Evolutionary conservation across 2,113 vertebrate genomes (phyloP).

Genomic region (Setophaga coronata): DNA sequence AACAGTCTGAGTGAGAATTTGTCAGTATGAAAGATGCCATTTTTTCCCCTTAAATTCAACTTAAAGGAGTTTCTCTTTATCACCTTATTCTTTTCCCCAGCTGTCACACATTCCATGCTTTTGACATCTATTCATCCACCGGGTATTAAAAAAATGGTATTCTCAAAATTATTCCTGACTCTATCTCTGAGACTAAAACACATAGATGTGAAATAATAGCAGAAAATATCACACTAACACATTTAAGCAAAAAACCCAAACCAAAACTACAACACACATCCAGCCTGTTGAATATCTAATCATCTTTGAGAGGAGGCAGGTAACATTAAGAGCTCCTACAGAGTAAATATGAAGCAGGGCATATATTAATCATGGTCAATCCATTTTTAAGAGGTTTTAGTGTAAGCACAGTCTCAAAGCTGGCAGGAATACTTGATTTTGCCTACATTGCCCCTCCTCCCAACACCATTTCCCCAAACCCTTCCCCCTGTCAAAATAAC

Average conservation of each 20-base stretch:
- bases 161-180: neutral
- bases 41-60: neutral
- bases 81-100: neutral
- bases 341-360: neutral
- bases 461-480: rapidly evolving
- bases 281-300: neutral
- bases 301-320: neutral
- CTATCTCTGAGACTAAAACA: neutral
- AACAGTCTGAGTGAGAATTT: neutral
- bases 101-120: neutral
- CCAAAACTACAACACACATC: neutral
- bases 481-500: neutral
- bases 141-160: neutral
- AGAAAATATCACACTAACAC: neutral
- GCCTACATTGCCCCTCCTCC: neutral
- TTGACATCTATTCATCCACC: neutral
- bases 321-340: neutral
- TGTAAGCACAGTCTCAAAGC: neutral
- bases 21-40: neutral
- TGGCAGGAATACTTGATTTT: neutral
- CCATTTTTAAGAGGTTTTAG: neutral
- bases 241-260: neutral
- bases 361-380: neutral
- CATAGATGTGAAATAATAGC: neutral
- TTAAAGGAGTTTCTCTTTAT: neutral